phyloP scores from a whole-genome alignment of 2,113 vertebrate species.

The Coryphaenoides rupestris region DNA sequence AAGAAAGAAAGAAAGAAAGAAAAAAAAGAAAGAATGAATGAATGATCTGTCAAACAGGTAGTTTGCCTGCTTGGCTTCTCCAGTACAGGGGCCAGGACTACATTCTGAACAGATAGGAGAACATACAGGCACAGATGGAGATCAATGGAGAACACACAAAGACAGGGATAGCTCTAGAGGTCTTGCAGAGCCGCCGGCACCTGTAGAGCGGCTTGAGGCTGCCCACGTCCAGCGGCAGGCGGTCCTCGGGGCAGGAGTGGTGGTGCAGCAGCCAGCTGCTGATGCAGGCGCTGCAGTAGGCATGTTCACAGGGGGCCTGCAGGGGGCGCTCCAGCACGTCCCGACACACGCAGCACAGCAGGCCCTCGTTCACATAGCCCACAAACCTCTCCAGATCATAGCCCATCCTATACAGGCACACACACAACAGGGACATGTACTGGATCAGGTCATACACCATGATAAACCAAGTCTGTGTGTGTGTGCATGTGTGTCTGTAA shows the following conservation, averaged over 20 bases:
- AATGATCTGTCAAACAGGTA: too few relatives aligned
- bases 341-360: conserved; percentile 85
- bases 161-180: not conserved
- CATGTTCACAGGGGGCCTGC: conserved; percentile 88
- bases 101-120: too few relatives aligned
- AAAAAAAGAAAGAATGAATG: not conserved
- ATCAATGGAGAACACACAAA: too few relatives aligned
- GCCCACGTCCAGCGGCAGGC: conserved; percentile 74
- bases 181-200: conserved; percentile 44
- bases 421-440: not conserved
- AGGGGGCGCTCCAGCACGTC: conserved; percentile 82
- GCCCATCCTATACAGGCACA: conserved; percentile 73
- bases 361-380: conserved; percentile 86
- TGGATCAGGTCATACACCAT: not conserved
- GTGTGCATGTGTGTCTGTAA: too few relatives aligned
- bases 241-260: conserved; percentile 85
- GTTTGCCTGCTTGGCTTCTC: too few relatives aligned
- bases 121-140: not conserved
- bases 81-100: too few relatives aligned
- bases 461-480: too few relatives aligned
- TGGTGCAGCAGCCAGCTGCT: conserved; percentile 83
- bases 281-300: conserved; percentile 84
- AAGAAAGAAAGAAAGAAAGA: not conserved
- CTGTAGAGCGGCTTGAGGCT: conserved; percentile 80
- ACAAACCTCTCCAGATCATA: conserved; percentile 87